Evolutionary conservation across 2,797 vertebrate species (phyloP), one percentile per base, ranked within the genome.

Genomic region (Columba guinea): DNA sequence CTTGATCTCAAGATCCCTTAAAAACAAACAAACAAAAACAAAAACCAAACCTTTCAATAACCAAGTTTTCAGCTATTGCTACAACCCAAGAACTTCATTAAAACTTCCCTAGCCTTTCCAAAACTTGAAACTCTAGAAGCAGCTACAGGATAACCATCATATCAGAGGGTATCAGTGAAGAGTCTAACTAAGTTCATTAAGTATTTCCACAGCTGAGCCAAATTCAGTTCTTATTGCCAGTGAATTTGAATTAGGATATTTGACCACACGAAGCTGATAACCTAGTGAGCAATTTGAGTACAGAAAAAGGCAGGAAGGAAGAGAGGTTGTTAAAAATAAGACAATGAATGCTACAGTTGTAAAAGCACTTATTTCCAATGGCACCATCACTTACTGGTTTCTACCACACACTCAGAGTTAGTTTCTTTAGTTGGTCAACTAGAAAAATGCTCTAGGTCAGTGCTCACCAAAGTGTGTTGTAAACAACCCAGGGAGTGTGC

Each of bases 21-120:
- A 92, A 87, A 91, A 87, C 35, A 37, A 9, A 37, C 35, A 37
- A 37, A 37, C 35, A 82, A 17, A 24, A 49, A 24, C 39, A 39
- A 49, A 44, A 18, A 4, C 7, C 18, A 44, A 44, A 49, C 23
- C 30, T 60, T 87, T 35, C 59, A 95, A 77, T 35, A 93, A 18
- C 7, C n/a, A 78, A 70, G 35, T 75, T 46, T 49, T 74, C 53
- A 94, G 69, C 64, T 77, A 35, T n/a, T 77, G 9, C 64, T 56
- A 13, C 68, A 70, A 32, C 56, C 19, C 60, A 67, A 78, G 71
- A 83, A 58, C 75, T 83, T 93, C 82, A 96, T 93, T 95, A 94
- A 91, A 94, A 87, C 64, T 92, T 89, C 13, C 10, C n/a, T 56
- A 16, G 52, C 56, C 28, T 89, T 85, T 18, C 1, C 44, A 87